A percentile compares a stretch with the other conserved stretches of the same genome.
phyloP scores from a whole-genome alignment of 2,797 vertebrate species.

The Pogoniulus pusillus region DNA sequence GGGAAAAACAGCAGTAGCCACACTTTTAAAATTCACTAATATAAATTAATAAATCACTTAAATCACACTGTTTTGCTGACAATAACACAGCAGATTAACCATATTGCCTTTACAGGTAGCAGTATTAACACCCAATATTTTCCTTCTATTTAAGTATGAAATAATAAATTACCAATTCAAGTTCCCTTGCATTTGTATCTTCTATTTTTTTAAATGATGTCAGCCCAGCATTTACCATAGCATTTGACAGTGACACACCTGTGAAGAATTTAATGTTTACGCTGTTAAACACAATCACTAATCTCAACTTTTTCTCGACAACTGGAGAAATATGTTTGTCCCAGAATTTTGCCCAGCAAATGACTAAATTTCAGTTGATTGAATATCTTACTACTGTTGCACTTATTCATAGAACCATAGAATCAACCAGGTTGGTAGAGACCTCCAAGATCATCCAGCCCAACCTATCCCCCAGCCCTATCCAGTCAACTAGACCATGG shows the following conservation, averaged over 20 bases:
- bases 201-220: slow-evolving; percentile 95
- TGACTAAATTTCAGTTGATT: neutral
- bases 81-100: neutral
- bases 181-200: slow-evolving; percentile 87
- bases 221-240: slow-evolving; percentile 95
- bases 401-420: neutral
- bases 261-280: slow-evolving; percentile 60
- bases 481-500: no score
- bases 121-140: neutral
- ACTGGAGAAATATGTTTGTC: neutral
- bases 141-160: neutral
- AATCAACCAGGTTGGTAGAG: no score
- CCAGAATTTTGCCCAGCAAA: neutral
- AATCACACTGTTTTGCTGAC: neutral
- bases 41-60: neutral
- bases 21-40: neutral
- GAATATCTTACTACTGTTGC: neutral
- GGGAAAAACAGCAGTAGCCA: neutral
- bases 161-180: slow-evolving; percentile 87
- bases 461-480: no score
- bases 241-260: slow-evolving; percentile 90
- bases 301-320: neutral
- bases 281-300: neutral
- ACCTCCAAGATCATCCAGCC: no score
- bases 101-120: neutral